These are phyloP conservation scores for Ferdinandea cuprea DNA, from an alignment of 2,888 invertebrate genomes.

Conservation along the genomic window DNA sequence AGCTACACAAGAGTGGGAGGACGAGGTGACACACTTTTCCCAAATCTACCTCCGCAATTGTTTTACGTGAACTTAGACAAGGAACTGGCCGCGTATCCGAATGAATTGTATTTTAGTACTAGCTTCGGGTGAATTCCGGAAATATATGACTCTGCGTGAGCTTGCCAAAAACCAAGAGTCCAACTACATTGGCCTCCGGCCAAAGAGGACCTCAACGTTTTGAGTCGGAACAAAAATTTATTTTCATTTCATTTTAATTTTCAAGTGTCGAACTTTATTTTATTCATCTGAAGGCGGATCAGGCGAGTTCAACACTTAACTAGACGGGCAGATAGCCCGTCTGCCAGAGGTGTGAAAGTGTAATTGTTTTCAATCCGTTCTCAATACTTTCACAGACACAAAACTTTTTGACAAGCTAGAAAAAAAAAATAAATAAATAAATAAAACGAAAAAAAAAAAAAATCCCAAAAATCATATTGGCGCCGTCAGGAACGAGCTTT, in stretches of 20 bases:
- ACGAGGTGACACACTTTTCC: constrained; percentile 46
- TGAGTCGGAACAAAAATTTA: constrained; percentile 24
- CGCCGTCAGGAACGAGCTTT: constrained; percentile 46
- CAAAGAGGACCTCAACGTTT: constrained; percentile 40
- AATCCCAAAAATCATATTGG: constrained; percentile 42
- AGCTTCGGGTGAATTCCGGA: constrained; percentile 7
- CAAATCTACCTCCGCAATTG: constrained; percentile 58
- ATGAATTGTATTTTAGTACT: constrained; percentile 55
- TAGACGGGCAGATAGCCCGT: background rate
- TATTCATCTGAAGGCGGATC: constrained; percentile 41
- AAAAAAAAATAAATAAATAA: too few species aligned
- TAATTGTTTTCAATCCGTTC: constrained; percentile 58
- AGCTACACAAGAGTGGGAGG: background rate
- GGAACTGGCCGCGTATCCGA: constrained; percentile 13
- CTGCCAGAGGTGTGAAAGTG: constrained; percentile 24
- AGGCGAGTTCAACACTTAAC: constrained; percentile 42
- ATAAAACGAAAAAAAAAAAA: constrained; percentile 24
- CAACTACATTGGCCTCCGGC: constrained; percentile 56
- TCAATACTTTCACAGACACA: constrained; percentile 49
- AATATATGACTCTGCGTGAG: constrained; percentile 53
- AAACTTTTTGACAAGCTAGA: constrained; percentile 34
- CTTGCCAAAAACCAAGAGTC: constrained; percentile 60
- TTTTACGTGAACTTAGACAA: constrained; percentile 52
- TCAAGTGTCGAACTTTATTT: constrained; percentile 66
- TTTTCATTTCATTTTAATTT: constrained; percentile 67